Conservation (phyloP, 2,797 vertebrate genomes). For the Hypotaenidia philippensis region DNA sequence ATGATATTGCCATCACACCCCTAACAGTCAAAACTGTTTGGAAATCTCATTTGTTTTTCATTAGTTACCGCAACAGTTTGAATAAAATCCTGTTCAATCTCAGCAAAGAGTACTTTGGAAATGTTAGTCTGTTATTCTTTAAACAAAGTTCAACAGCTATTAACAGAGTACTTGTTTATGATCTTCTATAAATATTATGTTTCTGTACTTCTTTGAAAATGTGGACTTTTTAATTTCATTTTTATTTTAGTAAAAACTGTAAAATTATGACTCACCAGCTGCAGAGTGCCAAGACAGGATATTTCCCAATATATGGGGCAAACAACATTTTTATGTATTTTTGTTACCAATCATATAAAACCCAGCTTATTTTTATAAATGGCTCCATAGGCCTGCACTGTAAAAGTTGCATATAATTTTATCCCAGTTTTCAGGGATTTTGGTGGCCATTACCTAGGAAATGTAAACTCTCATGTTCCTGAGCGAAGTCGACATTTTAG, state of each 20-base stretch:
- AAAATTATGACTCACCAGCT: constrained; percentile 67
- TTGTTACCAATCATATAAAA: constrained; percentile 69
- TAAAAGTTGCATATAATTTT: constrained; percentile 65
- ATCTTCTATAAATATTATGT: constrained; percentile 73
- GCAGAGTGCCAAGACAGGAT: constrained; percentile 55
- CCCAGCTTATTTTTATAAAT: constrained; percentile 62
- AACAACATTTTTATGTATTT: constrained; percentile 63
- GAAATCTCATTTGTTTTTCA: constrained; percentile 76
- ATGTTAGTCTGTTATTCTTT: constrained; percentile 70
- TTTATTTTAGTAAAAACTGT: constrained; percentile 75
- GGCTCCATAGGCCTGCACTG: constrained; percentile 34
- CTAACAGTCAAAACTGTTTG: constrained; percentile 74
- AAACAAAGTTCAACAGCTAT: constrained; percentile 66
- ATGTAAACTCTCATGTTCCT: constrained; percentile 48
- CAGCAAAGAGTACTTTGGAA: constrained; percentile 75
- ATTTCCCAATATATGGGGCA: constrained; percentile 64
- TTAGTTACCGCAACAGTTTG: constrained; percentile 74
- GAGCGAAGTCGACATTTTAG: constrained; percentile 13
- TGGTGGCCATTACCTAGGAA: constrained; percentile 39
- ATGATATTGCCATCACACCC: constrained; percentile 66
- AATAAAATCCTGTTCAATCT: constrained; percentile 76
- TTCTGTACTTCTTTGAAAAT: constrained; percentile 67
- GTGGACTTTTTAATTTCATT: constrained; percentile 70
- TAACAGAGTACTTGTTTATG: constrained; percentile 72
- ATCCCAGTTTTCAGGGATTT: constrained; percentile 52